phyloP scores from a whole-genome alignment of 2,113 vertebrate species.

The Nothoprocta perdicaria region DNA sequence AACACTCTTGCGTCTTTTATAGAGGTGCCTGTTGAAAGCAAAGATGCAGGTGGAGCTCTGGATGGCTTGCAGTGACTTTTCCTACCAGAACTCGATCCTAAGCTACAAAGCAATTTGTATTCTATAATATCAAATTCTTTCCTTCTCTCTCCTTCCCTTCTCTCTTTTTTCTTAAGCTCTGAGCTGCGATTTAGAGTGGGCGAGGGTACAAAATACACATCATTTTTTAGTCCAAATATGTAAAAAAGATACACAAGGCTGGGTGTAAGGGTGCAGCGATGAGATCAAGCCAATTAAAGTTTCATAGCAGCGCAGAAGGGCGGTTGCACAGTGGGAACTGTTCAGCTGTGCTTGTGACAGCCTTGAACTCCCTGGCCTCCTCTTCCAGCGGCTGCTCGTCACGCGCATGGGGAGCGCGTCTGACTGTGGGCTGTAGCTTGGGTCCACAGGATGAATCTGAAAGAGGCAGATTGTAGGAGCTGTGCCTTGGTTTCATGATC shows the following conservation, averaged over 20 bases:
- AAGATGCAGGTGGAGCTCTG: not conserved
- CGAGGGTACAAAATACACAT: not conserved
- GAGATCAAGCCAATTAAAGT: conserved; percentile 26
- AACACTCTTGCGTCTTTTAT: not conserved
- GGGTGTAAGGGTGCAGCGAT: not conserved
- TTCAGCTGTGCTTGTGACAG: conserved; percentile 21
- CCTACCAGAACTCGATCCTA: not conserved
- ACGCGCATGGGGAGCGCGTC: not conserved
- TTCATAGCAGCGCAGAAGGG: not conserved
- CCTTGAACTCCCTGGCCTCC: not conserved
- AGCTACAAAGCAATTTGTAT: not conserved
- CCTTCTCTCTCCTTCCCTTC: not conserved
- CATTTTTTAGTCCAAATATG: conserved; percentile 48
- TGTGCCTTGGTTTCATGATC: not conserved
- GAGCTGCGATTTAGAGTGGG: not conserved
- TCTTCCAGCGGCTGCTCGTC: not conserved
- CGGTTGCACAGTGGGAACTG: not conserved
- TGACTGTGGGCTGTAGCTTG: not conserved
- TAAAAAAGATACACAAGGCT: not conserved
- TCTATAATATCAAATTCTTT: not conserved
- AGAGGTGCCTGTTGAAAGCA: not conserved
- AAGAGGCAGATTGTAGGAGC: not conserved
- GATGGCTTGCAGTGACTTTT: not conserved
- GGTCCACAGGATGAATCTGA: not conserved
- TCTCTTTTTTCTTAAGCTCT: not conserved